Percentiles rank a stretch among this genome's conserved stretches.
Evolutionary conservation across 64 coral and sea anemone genomes (phyloP).

Genomic region (Pachyseris speciosa): DNA sequence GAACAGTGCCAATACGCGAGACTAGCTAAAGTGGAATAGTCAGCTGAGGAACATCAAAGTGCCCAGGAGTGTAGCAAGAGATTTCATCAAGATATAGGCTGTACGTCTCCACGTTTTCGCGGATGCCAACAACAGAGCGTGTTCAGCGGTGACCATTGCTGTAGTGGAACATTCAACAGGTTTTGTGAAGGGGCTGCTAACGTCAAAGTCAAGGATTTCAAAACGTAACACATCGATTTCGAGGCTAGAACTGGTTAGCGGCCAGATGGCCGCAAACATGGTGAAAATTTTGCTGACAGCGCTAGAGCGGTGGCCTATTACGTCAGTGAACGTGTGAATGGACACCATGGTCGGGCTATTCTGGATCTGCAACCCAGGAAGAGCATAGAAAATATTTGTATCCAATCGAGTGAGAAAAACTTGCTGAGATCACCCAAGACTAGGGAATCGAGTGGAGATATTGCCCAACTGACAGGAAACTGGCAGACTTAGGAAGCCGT

Average conservation of each 20-base stretch:
- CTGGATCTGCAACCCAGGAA: constrained; percentile 55
- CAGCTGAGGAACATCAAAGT: constrained; percentile 42
- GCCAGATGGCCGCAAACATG: constrained; percentile 42
- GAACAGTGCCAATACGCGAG: neutral
- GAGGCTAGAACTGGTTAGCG: constrained; percentile 33
- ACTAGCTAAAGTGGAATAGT: constrained; percentile 37
- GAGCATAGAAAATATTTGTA: constrained; percentile 56
- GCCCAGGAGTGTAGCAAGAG: constrained; percentile 31
- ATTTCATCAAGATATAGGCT: neutral
- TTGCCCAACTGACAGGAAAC: constrained; percentile 51
- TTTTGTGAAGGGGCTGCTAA: constrained; percentile 43
- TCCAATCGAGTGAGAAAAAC: constrained; percentile 46
- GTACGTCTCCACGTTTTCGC: constrained; percentile 64
- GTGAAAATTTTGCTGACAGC: neutral
- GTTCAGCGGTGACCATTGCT: constrained; percentile 64
- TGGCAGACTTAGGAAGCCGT: constrained; percentile 68
- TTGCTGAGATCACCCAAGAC: constrained; percentile 28
- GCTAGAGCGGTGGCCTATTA: constrained; percentile 10
- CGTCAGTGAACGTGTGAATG: constrained; percentile 17
- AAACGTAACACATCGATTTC: constrained; percentile 29
- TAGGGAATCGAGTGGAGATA: constrained; percentile 9
- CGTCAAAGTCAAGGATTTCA: constrained; percentile 77
- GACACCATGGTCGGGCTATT: constrained; percentile 28
- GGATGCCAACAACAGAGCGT: constrained; percentile 63
- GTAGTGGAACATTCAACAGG: constrained; percentile 39